Base-by-base conservation (phyloP, 2,113 vertebrate species). In the Odontesthes bonariensis region DNA sequence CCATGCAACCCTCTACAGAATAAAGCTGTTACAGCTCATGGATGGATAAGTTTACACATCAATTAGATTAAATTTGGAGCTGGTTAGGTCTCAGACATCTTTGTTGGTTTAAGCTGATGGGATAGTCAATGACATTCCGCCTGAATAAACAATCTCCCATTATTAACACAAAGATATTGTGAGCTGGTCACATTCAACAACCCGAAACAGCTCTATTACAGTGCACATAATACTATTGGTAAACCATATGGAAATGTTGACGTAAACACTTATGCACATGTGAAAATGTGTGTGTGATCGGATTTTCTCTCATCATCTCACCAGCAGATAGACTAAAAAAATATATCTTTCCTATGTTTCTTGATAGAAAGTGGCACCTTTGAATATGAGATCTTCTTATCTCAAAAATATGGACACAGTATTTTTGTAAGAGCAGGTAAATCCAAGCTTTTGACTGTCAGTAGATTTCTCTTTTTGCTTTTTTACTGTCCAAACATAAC, bases 21-120 rank as follows among this genome's bases (percentile, higher is more conserved):
- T 44, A 55, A 55, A 69, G 33, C 38, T 14, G 51, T 55, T 68
- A 8, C 35, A 44, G 16, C 20, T 31, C 55, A 55, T 44, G 22
- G 51, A 13, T 44, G 11, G 38, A 68, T 40, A 42, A 47, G 32
- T 79, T 76, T 66, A 64, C 32, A 14, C 17, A 46, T 35, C 62
- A 81, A 71, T 83, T 77, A 77, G 74, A 83, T 69, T 44, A 73
- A 73, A 62, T 69, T 77, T 61, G 67, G 27, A 74, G 32, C 44
- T 49, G 35, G 22, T 71, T 57, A 49, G 66, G 2, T 59, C 69
- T 58, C 71, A 75, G 74, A 51, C 77, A 86, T 76, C 74, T 89
- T 83, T 86, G 83, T 84, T 90, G 78, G 58, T 85, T 83, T 81
- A 81, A 86, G 69, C 64, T 72, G 75, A 86, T 86, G 54, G 79